Conservation (phyloP, 2,888 invertebrate species). For the Idaea straminata region DNA sequence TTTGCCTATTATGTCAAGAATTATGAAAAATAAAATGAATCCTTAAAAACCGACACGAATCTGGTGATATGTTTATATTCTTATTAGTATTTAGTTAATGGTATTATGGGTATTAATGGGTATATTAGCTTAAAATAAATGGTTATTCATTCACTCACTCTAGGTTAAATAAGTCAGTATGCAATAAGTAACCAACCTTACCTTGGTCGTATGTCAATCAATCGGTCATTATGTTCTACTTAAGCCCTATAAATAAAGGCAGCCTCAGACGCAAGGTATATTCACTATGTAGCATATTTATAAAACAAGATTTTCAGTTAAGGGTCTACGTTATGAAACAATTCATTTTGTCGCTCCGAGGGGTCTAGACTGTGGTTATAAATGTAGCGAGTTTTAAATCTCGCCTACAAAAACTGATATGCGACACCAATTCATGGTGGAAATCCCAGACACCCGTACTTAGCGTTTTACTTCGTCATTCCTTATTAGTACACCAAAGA, state of each 20-base stretch:
- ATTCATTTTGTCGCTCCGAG: constrained; percentile 23
- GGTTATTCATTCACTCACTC: too few relatives aligned
- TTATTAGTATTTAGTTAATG: too few relatives aligned
- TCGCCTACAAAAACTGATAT: too few relatives aligned
- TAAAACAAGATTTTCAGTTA: constrained; percentile 17
- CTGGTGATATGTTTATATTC: too few relatives aligned
- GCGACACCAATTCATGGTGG: neutral
- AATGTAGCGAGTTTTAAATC: neutral
- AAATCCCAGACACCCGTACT: neutral
- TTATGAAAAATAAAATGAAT: too few relatives aligned
- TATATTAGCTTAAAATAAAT: too few relatives aligned
- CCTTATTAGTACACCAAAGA: too few relatives aligned
- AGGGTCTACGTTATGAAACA: constrained; percentile 24
- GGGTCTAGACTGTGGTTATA: constrained; percentile 6
- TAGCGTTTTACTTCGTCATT: constrained; percentile 2
- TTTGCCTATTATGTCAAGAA: too few relatives aligned
- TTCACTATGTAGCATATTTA: constrained; percentile 13
- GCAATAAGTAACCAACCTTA: neutral
- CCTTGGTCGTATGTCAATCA: constrained; percentile 20
- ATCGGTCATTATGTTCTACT: constrained; percentile 23
- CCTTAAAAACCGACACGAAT: too few relatives aligned
- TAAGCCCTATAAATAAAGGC: constrained; percentile 14
- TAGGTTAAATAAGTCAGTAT: too few relatives aligned
- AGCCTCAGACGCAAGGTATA: constrained; percentile 3
- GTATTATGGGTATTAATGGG: too few relatives aligned